phyloP scores from a whole-genome alignment of 2,888 invertebrate species.

The Drosophila macrospina region DNA sequence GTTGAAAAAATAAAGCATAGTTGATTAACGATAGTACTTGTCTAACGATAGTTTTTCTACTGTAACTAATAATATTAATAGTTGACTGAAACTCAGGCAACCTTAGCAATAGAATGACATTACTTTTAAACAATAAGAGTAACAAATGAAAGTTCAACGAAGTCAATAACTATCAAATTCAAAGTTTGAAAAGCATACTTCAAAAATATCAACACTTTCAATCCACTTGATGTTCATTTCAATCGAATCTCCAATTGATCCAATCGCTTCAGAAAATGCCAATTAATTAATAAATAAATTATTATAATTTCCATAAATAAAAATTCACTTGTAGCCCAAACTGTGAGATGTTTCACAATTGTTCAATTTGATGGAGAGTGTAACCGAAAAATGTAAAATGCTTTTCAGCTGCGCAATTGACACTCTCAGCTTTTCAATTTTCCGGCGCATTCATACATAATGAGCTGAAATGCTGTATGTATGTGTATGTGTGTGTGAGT shows the following conservation, averaged over 20 bases:
- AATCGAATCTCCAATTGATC: neutral
- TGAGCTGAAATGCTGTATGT: constrained; percentile 24
- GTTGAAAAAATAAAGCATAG: too few species aligned
- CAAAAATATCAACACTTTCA: neutral
- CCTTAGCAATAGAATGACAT: too few species aligned
- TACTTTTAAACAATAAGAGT: too few species aligned
- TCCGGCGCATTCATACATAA: constrained; percentile 40
- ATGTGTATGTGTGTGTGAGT: too few species aligned
- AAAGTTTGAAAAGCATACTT: too few species aligned
- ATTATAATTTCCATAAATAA: neutral
- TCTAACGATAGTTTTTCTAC: too few species aligned
- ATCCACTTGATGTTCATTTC: neutral
- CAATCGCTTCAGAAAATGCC: neutral
- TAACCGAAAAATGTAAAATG: neutral
- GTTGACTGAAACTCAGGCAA: too few species aligned
- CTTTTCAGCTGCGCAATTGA: constrained; percentile 8
- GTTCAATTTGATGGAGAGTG: neutral
- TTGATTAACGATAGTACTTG: too few species aligned
- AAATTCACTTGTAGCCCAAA: constrained; percentile 2
- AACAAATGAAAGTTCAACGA: too few species aligned
- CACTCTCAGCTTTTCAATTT: constrained; percentile 30
- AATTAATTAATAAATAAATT: neutral
- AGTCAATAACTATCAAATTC: too few species aligned
- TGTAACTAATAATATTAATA: too few species aligned
- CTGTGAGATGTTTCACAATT: neutral